Base-by-base conservation (phyloP, 2,113 vertebrate species). In the Nothobranchius kuhntae region DNA sequence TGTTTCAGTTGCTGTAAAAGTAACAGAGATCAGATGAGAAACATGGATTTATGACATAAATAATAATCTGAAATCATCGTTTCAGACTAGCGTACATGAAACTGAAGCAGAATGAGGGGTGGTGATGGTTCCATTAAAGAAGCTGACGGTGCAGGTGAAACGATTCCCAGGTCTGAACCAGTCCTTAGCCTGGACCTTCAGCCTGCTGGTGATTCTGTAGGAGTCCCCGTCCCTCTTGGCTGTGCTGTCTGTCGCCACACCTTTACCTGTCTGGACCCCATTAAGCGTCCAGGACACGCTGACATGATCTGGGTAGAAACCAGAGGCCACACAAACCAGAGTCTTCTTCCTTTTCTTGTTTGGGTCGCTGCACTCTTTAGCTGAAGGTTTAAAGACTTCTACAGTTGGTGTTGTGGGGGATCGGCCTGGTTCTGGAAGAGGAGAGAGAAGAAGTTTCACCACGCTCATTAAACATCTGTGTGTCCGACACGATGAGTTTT, bases 241-340 rank as follows among this genome's bases (percentile, higher is more conserved):
- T 10, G 40, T 42, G 2, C 14, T 5, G 71, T 96, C 95, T 0
- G 91, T 96, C 0, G 89, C 91, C 73, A 94, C 87, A 0, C 86
- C 86, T 0, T 44, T 2, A 0, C 0, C 63, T 14, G 46, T 65
- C 0, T 17, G 0, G 0, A 9, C 1, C 0, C 2, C 85, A 0
- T 91, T 85, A 26, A 91, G 17, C 30, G 51, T 0, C 96, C 96
- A 98, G 40, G 0, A 38, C 15, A 98, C 78, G 0, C 11, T 50
- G 73, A 96, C 77, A n/a, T 96, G 93, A 85, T 98, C 94, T 0
- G 97, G 97, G 81, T 91, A 97, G 92, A 98, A 98, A 21, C 35
- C 77, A 0, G 68, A 91, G 64, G 89, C 95, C 81, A 95, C 81
- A 65, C 96, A 98, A 1, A 98, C 92, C 7, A 98, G 53, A 0